Conservation (phyloP, 2,888 invertebrate species). For the Brachyptera putata region DNA sequence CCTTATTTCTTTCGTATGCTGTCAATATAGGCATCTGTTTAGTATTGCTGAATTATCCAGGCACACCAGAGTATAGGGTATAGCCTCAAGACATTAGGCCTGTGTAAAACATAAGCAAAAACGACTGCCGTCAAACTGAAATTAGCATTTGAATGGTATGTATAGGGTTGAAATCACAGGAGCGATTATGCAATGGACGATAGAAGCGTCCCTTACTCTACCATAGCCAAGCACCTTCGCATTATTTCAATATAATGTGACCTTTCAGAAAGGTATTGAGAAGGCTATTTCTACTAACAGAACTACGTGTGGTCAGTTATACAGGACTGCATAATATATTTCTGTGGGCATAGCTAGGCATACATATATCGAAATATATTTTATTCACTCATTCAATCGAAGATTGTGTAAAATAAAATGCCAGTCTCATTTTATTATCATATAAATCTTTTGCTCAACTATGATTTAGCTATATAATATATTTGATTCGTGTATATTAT, state of each 20-base stretch:
- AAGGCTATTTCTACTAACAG: not conserved
- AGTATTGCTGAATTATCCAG: not conserved
- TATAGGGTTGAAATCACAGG: not conserved
- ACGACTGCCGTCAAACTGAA: not conserved
- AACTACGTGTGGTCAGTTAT: slow-evolving; percentile 1
- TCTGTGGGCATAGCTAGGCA: too few species aligned
- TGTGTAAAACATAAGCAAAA: slow-evolving; percentile 16
- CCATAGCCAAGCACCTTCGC: not conserved
- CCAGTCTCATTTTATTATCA: too few species aligned
- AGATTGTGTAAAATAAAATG: too few species aligned
- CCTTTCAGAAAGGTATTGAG: not conserved
- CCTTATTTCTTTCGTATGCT: too few species aligned
- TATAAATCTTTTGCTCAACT: too few species aligned
- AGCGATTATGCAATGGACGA: not conserved
- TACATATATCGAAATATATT: too few species aligned
- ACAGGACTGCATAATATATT: too few species aligned
- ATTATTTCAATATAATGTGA: not conserved
- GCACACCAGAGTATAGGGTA: not conserved
- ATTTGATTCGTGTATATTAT: too few species aligned
- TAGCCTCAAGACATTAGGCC: slow-evolving; percentile 17
- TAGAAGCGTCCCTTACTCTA: not conserved
- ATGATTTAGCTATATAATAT: too few species aligned
- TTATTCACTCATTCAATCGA: too few species aligned
- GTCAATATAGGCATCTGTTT: slow-evolving; percentile 3
- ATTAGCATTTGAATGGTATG: slow-evolving; percentile 12